Percentiles rank a stretch among this genome's conserved stretches.
Evolutionary conservation across 2,797 vertebrate genomes (phyloP).

Genomic region (Gymnothorax reevesii): DNA sequence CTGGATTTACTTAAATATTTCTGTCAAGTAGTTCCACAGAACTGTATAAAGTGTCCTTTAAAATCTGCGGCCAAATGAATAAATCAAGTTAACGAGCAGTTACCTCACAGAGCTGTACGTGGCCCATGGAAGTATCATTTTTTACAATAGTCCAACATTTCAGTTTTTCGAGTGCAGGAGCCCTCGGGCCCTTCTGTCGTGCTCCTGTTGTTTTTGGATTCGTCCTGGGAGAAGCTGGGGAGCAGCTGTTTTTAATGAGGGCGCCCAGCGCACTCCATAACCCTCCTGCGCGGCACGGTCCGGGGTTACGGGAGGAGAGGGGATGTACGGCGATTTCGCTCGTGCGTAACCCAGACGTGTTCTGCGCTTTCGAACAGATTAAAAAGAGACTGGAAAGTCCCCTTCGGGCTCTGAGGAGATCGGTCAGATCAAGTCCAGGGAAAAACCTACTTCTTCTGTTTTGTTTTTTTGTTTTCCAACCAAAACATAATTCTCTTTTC

Average conservation of each 20-base stretch:
- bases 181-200: neutral
- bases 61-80: too few species aligned
- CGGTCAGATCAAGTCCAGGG: neutral
- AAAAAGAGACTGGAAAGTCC: neutral
- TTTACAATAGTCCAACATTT: too few species aligned
- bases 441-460: neutral
- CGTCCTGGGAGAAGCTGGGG: neutral
- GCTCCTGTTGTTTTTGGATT: neutral
- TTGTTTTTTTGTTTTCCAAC: neutral
- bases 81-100: too few species aligned
- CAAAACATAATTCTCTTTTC: neutral
- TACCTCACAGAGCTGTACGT: too few species aligned
- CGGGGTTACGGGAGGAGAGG: neutral
- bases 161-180: too few species aligned
- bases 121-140: too few species aligned
- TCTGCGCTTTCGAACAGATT: neutral
- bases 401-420: neutral
- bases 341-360: too few species aligned
- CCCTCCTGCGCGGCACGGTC: neutral
- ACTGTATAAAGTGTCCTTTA: too few species aligned
- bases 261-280: neutral
- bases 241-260: constrained; percentile 3
- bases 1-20: too few species aligned
- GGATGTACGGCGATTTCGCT: too few species aligned
- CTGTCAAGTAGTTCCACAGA: too few species aligned